phyloP scores from a whole-genome alignment of 2,888 invertebrate species.

The Cremastinae sp. region DNA sequence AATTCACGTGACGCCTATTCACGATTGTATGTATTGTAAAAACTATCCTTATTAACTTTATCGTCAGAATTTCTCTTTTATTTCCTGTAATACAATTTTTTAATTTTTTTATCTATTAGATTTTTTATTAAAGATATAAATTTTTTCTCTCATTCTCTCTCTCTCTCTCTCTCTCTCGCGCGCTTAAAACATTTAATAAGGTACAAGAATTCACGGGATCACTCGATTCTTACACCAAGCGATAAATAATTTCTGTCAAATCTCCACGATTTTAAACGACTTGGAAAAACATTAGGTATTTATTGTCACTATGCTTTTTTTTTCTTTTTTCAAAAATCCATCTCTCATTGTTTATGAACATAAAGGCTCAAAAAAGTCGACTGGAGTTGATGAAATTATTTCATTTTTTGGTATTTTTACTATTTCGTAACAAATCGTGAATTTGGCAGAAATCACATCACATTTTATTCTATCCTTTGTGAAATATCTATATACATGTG shows the following conservation, averaged over 20 bases:
- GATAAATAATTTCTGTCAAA: conserved; percentile 34
- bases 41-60: conserved; percentile 74
- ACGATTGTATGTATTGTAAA: conserved; percentile 75
- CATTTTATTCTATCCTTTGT: conserved; percentile 37
- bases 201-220: conserved; percentile 34
- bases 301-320: conserved; percentile 4
- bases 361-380: conserved; percentile 25
- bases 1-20: conserved; percentile 76
- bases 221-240: conserved; percentile 8
- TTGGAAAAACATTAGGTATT: conserved; percentile 10
- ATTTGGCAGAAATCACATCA: conserved; percentile 41
- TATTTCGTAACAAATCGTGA: conserved; percentile 10
- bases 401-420: conserved; percentile 14
- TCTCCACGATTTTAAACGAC: conserved; percentile 25
- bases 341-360: neutral
- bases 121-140: conserved; percentile 28
- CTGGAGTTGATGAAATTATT: conserved; percentile 6
- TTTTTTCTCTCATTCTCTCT: conserved; percentile 12
- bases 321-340: neutral
- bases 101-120: conserved; percentile 56
- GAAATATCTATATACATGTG: conserved; percentile 8
- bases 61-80: conserved; percentile 76
- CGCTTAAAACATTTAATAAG: conserved; percentile 42
- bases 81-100: conserved; percentile 78
- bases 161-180: conserved; percentile 17